phyloP scores from a whole-genome alignment of 1,140 invertebrate genomes.

The Pseudomyrmex gracilis region DNA sequence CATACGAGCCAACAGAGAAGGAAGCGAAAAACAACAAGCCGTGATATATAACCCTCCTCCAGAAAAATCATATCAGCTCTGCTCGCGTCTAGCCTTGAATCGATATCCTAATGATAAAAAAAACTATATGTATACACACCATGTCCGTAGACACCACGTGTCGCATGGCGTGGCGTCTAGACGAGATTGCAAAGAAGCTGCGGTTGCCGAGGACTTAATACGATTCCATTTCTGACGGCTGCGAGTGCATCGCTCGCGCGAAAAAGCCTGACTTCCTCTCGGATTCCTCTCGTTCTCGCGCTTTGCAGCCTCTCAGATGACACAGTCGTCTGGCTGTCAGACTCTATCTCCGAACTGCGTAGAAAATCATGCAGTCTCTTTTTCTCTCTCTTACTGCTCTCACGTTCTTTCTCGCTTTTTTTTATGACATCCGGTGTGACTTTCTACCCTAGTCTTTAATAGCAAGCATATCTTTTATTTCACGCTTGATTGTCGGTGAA shows the following conservation, averaged over 20 bases:
- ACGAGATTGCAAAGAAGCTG: constrained; percentile 75
- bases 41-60: constrained; percentile 13
- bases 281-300: constrained; percentile 25
- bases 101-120: constrained; percentile 48
- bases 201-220: constrained; percentile 59
- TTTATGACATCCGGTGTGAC: constrained; percentile 46
- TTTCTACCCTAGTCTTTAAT: constrained; percentile 43
- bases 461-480: constrained; percentile 40
- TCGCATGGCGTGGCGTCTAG: constrained; percentile 67
- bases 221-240: constrained; percentile 29
- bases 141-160: constrained; percentile 55
- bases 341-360: constrained; percentile 62
- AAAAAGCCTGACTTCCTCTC: constrained; percentile 29
- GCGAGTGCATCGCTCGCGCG: constrained; percentile 40
- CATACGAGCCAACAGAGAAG: background rate
- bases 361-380: constrained; percentile 22
- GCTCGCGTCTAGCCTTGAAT: constrained; percentile 62
- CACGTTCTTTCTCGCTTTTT: background rate
- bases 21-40: constrained; percentile 4
- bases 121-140: background rate
- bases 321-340: constrained; percentile 66
- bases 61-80: constrained; percentile 35
- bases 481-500: constrained; percentile 2
- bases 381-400: background rate
- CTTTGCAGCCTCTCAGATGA: constrained; percentile 62